phyloP scores from a whole-genome alignment of 2,797 vertebrate genomes.

The Sphenodon punctatus region DNA sequence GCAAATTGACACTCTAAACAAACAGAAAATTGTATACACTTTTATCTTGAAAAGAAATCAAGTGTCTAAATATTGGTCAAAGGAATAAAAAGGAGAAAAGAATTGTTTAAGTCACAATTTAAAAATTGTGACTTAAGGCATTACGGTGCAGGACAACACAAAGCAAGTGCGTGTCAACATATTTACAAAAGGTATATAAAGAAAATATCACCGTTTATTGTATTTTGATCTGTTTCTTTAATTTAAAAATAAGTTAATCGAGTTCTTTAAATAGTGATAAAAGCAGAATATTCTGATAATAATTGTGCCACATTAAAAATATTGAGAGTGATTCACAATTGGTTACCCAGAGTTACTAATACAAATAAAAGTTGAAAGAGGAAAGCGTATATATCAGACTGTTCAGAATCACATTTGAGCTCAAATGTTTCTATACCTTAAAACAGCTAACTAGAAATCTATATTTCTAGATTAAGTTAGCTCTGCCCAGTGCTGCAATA shows the following conservation, averaged over 20 bases:
- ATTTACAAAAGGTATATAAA: not conserved
- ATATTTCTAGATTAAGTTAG: not conserved
- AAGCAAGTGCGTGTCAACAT: not conserved
- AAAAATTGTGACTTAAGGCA: too few relatives aligned
- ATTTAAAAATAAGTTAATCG: not conserved
- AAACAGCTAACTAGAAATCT: not conserved
- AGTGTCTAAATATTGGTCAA: not conserved
- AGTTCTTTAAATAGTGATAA: not conserved
- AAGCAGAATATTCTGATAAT: not conserved
- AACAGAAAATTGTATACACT: not conserved
- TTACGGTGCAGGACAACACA: rapidly evolving
- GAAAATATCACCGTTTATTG: not conserved
- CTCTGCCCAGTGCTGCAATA: not conserved
- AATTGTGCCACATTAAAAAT: not conserved
- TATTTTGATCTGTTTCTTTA: not conserved
- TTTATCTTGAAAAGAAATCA: not conserved
- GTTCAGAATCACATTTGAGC: rapidly evolving
- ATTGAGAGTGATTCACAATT: rapidly evolving
- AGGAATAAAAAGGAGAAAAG: constrained; percentile 12
- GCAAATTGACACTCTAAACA: not conserved
- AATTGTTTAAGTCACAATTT: too few relatives aligned
- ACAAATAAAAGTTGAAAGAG: not conserved
- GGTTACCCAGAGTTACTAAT: not conserved
- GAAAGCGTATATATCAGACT: rapidly evolving
- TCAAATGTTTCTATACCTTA: not conserved